A percentile compares a stretch with the other conserved stretches of the same genome.
These are phyloP conservation scores for Halictus quadricinctus DNA, from an alignment of 2,888 invertebrate genomes.

Conservation along the genomic window DNA sequence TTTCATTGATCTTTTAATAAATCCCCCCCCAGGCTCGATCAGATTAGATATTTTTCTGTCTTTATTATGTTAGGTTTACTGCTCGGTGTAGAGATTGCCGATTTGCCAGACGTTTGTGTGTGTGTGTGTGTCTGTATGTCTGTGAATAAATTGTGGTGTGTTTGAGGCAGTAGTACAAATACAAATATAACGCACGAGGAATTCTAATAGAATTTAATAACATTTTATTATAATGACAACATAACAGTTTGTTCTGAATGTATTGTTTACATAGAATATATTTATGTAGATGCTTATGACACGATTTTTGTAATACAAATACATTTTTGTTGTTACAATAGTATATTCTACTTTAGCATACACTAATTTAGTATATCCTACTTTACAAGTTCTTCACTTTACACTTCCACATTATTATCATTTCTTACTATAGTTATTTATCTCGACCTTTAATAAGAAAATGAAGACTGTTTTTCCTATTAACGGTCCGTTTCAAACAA, in stretches of 20 bases:
- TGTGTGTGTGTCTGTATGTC: not conserved
- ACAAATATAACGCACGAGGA: not conserved
- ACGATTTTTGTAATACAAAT: too few relatives aligned
- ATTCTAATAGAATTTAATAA: not conserved
- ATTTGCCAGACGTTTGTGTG: not conserved
- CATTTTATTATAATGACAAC: not conserved
- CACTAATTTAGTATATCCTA: not conserved
- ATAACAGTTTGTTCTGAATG: not conserved
- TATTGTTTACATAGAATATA: not conserved
- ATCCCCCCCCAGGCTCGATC: not conserved
- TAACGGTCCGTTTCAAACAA: too few relatives aligned
- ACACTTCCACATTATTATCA: not conserved
- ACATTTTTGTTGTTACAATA: not conserved
- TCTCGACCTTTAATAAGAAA: not conserved
- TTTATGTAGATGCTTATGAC: not conserved
- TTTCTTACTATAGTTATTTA: not conserved
- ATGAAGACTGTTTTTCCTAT: too few relatives aligned
- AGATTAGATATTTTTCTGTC: not conserved
- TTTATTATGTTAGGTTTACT: not conserved
- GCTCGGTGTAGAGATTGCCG: not conserved
- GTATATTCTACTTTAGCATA: not conserved
- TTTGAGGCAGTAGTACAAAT: not conserved
- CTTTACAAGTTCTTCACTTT: not conserved
- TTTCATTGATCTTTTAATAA: not conserved
- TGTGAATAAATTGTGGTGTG: not conserved